Evolutionary conservation across 35 echinoderm and acorn worm genomes (phyloP).

Genomic region (Apostichopus californicus): DNA sequence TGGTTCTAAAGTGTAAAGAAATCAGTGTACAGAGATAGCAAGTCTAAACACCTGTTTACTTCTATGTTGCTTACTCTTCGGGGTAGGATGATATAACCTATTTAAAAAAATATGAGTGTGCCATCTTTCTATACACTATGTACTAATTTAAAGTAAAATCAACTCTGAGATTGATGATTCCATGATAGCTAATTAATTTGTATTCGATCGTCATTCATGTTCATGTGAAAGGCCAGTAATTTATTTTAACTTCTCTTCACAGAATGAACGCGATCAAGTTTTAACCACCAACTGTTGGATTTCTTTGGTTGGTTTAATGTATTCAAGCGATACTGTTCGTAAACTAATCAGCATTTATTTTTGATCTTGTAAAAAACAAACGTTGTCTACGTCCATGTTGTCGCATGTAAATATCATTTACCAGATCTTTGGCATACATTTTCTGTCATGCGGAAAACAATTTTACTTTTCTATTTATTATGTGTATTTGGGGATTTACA

Average conservation of each 20-base stretch:
- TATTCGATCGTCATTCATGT: not conserved
- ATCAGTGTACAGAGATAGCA: too few relatives aligned
- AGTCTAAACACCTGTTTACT: too few relatives aligned
- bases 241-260: not conserved
- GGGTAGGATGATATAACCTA: too few relatives aligned
- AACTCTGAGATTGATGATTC: not conserved
- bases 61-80: too few relatives aligned
- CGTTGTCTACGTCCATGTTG: too few relatives aligned
- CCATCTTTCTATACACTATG: not conserved
- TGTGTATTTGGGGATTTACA: too few relatives aligned
- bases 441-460: not conserved
- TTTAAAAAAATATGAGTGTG: not conserved
- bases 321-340: not conserved
- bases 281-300: not conserved
- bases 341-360: too few relatives aligned
- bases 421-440: not conserved
- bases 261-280: not conserved
- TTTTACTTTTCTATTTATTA: not conserved
- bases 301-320: not conserved
- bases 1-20: too few relatives aligned
- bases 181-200: not conserved
- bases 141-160: not conserved
- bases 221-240: too few relatives aligned
- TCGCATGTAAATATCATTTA: not conserved
- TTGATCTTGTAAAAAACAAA: too few relatives aligned